Evolutionary conservation across 23 tunicate genomes (phyloP), one percentile per base, ranked within the genome.

Genomic region (Corella eumyota): DNA sequence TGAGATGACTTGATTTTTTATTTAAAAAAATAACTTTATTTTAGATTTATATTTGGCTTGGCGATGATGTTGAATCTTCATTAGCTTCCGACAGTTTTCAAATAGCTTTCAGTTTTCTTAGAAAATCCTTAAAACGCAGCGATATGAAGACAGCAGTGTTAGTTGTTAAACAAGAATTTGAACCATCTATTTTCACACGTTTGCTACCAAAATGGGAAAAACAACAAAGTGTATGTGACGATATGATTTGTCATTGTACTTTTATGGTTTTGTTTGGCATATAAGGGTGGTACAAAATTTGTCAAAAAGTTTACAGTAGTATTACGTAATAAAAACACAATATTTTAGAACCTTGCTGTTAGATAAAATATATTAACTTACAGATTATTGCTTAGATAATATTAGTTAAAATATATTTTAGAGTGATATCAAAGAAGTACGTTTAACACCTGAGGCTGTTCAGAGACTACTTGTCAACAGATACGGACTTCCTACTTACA

Each of bases 121-220:
- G 34, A n/a, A 13, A 4, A 2, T 49, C 55, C n/a, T 29, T 31
- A 28, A 32, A 48, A 15, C 30, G 71, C 11, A 23, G 56, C 28
- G 71, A 66, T 23, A 66, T 66, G 71, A 66, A 66, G n/a, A 66
- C 71, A 1, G 44, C 83, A 4, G 68, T 60, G 32, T 27, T 67
- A 30, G 58, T 61, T 17, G 73, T 82, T 11, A 62, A 73, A 37
- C 74, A 82, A 49, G 92, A 69, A 6, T 26, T 13, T 0, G 92
- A 82, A 63, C 92, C 92, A 1, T 35, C 27, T 0, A 69, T 63
- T 7, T 78, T 78, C 45, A 62, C 86, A n/a, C 79, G 86, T 32
- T 62, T 73, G 40, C 58, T 82, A 50, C 75, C 73, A 22, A 66
- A 64, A 19, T 82, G 92, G 92, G 70, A 73, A 28, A 73, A 53